phyloP scores from a whole-genome alignment of 2,888 invertebrate species.

The Ypsolopha scabrella region DNA sequence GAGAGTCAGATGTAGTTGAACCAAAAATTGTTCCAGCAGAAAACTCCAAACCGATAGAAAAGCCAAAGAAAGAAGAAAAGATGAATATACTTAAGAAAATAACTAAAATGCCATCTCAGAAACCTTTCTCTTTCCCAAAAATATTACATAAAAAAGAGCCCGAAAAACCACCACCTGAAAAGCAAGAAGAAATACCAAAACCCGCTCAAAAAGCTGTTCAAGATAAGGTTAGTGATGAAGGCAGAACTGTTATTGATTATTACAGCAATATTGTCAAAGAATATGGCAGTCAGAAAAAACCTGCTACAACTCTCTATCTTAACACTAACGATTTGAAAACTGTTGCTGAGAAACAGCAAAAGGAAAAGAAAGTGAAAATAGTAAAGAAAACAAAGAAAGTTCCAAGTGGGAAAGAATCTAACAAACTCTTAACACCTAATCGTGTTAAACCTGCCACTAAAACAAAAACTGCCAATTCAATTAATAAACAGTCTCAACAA shows the following conservation, averaged over 20 bases:
- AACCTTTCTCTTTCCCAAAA: conserved; percentile 45
- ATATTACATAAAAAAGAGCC: conserved; percentile 45
- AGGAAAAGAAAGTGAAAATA: conserved; percentile 30
- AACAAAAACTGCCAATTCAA: not conserved
- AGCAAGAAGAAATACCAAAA: conserved; percentile 13
- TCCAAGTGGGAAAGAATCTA: conserved; percentile 15
- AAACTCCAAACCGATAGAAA: conserved; percentile 12
- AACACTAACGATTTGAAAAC: conserved; percentile 74
- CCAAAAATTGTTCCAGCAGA: not conserved
- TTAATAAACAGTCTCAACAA: not conserved
- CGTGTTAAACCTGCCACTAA: conserved; percentile 14
- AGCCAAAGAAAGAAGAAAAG: conserved; percentile 45
- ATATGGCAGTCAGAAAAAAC: conserved; percentile 68
- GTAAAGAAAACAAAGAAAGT: conserved; percentile 22
- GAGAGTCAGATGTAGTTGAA: conserved; percentile 41
- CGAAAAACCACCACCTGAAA: conserved; percentile 24
- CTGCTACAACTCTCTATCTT: conserved; percentile 66
- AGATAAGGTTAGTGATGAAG: conserved; percentile 71
- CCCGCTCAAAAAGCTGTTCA: conserved; percentile 23
- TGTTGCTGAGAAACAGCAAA: conserved; percentile 64
- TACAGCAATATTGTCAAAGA: conserved; percentile 84
- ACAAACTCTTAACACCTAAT: conserved; percentile 5
- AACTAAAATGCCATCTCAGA: conserved; percentile 49
- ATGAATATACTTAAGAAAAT: conserved; percentile 51
- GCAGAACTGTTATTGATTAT: conserved; percentile 79